Base-by-base conservation (phyloP, 2,797 vertebrate species). In the Rhabdomys pumilio region DNA sequence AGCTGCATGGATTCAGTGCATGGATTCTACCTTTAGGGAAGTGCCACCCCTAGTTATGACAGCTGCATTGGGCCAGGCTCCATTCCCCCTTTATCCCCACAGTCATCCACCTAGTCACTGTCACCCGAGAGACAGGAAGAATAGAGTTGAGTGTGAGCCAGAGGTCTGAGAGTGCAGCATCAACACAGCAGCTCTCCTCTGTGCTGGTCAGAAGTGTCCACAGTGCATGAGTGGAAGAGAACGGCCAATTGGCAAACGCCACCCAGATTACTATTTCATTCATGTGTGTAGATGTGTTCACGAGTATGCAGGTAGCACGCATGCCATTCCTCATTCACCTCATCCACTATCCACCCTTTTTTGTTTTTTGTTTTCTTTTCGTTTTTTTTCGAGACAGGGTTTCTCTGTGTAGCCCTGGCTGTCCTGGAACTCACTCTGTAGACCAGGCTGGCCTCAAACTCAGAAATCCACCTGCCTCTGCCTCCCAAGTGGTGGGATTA, bases 51-150 rank as follows among this genome's bases (percentile, higher is more conserved):
- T 50, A 17, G 1, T 47, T 55, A 47, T 2, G 7, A 12, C 2
- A 11, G 80, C 61, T 57, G 29, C 11, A 29, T 41, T n/a, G 77
- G 53, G 87, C 72, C 57, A 61, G 75, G 22, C 29, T 44, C 63
- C 13, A 3, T 15, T 73, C 3, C 31, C 0, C 24, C 14, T 3
- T 24, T 1, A 0, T 4, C n/a, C 34, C 41, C 67, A 80, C 24
- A 19, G 8, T 63, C 53, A 50, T 65, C 85, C 22, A n/a, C 69
- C 61, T 31, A 5, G 29, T 75, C 31, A 19, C 72, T 59, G n/a
- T 65, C 47, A 15, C 31, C 41, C 3, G 9, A 6, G 15, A 93
- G 80, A 73, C 0, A 0, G n/a, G 19, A 53, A 82, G 67, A 38
- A 31, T 1, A 6, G 55, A 65, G 77, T 15, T 47, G 80, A 57